These are phyloP conservation scores for Aphyosemion australe DNA, from an alignment of 2,113 vertebrate genomes.

Conservation along the genomic window DNA sequence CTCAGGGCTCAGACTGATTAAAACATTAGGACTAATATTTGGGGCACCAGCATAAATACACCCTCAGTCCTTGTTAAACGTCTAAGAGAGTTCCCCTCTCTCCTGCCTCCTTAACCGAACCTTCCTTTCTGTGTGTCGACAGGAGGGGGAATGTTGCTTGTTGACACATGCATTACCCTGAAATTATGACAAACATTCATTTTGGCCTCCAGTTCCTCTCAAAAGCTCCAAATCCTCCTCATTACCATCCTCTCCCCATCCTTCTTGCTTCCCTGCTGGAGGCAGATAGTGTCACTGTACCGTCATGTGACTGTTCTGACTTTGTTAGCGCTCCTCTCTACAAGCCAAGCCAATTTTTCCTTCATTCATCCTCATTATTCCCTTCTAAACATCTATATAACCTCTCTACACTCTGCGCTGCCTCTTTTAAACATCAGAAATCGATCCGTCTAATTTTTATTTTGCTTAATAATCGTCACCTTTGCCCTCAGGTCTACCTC, in stretches of 20 bases:
- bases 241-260: conserved; percentile 30
- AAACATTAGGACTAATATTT: conserved; percentile 63
- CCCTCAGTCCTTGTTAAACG: conserved; percentile 23
- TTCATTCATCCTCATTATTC: conserved; percentile 9
- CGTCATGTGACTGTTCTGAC: conserved; percentile 19
- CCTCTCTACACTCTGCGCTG: neutral
- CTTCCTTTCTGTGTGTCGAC: conserved; percentile 3
- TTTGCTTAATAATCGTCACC: conserved; percentile 7
- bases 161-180: conserved; percentile 47
- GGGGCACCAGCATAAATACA: conserved; percentile 52
- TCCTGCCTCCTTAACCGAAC: neutral
- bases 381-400: conserved; percentile 13
- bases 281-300: conserved; percentile 30
- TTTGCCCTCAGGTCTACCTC: neutral
- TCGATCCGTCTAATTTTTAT: conserved; percentile 4
- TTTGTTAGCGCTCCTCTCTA: conserved; percentile 22
- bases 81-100: conserved; percentile 15
- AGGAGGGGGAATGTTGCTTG: conserved; percentile 12
- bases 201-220: conserved; percentile 20
- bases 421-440: neutral
- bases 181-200: conserved; percentile 48
- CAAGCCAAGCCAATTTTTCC: conserved; percentile 6
- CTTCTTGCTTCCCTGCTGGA: conserved; percentile 1
- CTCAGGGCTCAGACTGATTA: conserved; percentile 61
- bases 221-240: conserved; percentile 40